phyloP scores from a whole-genome alignment of 2,113 vertebrate species.

The Ploceus nigricollis region DNA sequence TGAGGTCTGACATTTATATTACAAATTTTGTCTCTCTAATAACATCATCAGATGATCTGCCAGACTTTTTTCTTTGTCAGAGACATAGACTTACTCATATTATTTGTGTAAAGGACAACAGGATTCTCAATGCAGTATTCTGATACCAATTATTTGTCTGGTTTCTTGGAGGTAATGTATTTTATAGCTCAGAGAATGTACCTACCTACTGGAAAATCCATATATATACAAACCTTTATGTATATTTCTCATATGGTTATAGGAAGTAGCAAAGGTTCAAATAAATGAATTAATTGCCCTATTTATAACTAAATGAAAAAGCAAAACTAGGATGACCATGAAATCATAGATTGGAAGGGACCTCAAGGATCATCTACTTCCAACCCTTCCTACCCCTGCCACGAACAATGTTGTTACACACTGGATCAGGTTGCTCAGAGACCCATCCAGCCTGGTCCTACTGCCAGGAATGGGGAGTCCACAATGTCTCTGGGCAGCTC shows the following conservation, averaged over 20 bases:
- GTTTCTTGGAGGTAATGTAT: neutral
- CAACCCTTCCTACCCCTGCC: neutral
- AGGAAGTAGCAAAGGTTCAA: neutral
- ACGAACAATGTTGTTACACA: neutral
- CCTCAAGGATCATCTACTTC: neutral
- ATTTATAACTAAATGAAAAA: neutral
- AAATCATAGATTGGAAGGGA: neutral
- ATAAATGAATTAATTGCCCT: neutral
- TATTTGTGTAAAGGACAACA: neutral
- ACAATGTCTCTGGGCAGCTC: neutral
- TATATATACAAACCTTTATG: fast-evolving
- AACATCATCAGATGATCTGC: neutral
- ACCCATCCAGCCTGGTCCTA: neutral
- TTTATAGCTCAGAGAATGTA: neutral
- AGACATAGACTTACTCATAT: neutral
- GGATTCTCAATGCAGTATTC: neutral
- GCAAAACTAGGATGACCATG: neutral
- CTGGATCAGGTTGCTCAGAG: neutral
- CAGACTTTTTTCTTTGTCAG: neutral
- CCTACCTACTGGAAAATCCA: neutral
- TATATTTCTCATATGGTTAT: neutral
- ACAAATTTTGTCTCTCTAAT: neutral
- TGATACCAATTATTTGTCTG: neutral
- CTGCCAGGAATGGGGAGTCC: neutral
- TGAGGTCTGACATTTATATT: neutral